Percentiles rank a stretch among this genome's conserved stretches.
Evolutionary conservation across 2,113 vertebrate genomes (phyloP).

Genomic region (Bothrops jararaca): DNA sequence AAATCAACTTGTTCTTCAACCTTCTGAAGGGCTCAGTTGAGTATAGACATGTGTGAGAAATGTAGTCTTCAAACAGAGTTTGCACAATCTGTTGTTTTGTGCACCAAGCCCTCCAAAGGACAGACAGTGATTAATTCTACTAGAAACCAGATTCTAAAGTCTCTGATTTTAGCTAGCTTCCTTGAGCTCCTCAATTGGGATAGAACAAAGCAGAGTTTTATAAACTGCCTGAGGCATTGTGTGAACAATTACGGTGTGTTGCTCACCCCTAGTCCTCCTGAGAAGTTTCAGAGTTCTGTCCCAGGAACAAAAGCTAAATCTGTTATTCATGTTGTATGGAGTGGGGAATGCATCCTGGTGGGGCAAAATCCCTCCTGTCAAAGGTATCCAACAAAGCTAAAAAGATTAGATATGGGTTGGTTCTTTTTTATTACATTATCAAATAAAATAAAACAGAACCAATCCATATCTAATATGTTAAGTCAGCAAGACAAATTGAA

Average conservation of each 20-base stretch:
- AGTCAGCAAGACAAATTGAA: background rate
- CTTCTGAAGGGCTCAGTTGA: background rate
- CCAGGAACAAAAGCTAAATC: background rate
- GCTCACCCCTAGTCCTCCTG: background rate
- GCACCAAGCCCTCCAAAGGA: background rate
- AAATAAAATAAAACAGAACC: background rate
- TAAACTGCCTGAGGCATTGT: background rate
- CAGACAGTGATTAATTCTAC: background rate
- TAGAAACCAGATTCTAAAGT: background rate
- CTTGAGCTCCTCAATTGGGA: background rate
- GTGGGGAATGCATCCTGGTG: background rate
- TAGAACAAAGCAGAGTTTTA: background rate
- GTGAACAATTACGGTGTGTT: background rate
- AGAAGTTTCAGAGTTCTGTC: background rate
- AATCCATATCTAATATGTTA: background rate
- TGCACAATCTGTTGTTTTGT: background rate
- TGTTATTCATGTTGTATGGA: background rate
- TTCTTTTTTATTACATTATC: background rate
- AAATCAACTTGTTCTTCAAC: background rate
- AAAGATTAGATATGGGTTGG: background rate
- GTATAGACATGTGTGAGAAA: background rate
- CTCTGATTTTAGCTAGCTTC: background rate
- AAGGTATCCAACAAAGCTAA: background rate
- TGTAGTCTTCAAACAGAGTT: background rate
- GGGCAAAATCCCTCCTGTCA: background rate